Evolutionary conservation across 1,140 invertebrate species (phyloP), one percentile per base, ranked within the genome.

Genomic region (Acromyrmex charruanus): DNA sequence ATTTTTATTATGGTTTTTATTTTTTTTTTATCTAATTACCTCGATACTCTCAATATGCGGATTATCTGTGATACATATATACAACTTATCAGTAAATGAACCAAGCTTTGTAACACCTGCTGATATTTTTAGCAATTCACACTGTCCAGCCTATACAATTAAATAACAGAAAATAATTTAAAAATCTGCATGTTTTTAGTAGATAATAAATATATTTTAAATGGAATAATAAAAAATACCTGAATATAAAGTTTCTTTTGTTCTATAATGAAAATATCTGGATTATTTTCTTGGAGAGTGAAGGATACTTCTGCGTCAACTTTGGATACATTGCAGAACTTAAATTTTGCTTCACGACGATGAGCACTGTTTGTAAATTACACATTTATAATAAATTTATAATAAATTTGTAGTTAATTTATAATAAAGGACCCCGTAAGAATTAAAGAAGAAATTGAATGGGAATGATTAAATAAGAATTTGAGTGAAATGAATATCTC

Each of bases 291-390:
- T 35, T 55, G 1, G 1, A 94, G 69, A 5, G 51, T 90, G 74
- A 93, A 91, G 6, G 18, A 49, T 21, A 92, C 80, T 51, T 88
- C 80, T 7, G 89, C 91, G 7, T 89, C 61, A 39, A 94, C 84
- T 7, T 72, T 58, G 10, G 93, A 94, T 77, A 87, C 44, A 87
- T 95, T 95, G 18, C 61, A 72, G 14, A 94, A 92, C n/a, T 90
- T 92, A 9, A 94, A 91, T 61, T 77, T 35, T 0, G 81, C 77
- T 12, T 85, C 79, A 16, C 87, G 86, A 58, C 86, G 82, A 80
- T 93, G 89, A 61, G 59, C 21, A n/a, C 93, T 93, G 68, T 51
- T 77, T 49, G 12, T 3, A 84, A 69, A 87, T 68, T 59, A 77
- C 31, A 31, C 1, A 35, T 51, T 16, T 21, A 21, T 39, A 44